Base-by-base conservation (phyloP, 2,888 invertebrate genomes). In the Pharmacophagus antenor region DNA sequence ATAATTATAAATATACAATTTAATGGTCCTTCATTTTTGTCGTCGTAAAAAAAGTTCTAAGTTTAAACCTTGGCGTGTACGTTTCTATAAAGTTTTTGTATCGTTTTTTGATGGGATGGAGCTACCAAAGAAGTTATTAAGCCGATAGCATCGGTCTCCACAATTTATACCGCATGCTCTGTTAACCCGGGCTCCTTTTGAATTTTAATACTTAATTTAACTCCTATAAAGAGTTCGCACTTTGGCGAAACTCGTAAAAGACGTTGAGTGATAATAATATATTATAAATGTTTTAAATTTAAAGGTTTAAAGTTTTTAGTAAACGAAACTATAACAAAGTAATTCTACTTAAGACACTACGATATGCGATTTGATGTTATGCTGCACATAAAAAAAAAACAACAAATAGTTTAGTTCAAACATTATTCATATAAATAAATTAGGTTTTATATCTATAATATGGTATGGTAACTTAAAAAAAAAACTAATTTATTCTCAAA, bases 81-180 rank as follows among this genome's bases (percentile, higher is more conserved):
- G 62, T 63, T 64, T 57, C 62, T 63, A 72, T 73, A 65, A 68
- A 68, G 70, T 74, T 76, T 76, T 76, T 72, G 69, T 70, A 59
- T 64, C 67, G 66, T 76, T 79, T 78, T 77, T 75, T 70, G 66
- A 66, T 66, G 67, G 71, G 70, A 62, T 67, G 64, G 51, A 66
- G 71, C 76, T 80, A 77, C 81, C 78, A 79, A 86, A 84, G 82
- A 85, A 85, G 83, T 85, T 82, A 84, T 86, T 84, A 86, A 78
- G 64, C 57, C 56, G 87, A 87, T 85, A 83, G 67, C 69, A 87
- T 87, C 85, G 66, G 62, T 62, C 61, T 63, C 68, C 65, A 76
- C 77, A 80, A 81, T 83, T 80, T 83, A 82, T 77, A 70, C 70
- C 70, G 67, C 69, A 67, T 72, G 76, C 74, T 72, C 71, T 79